Base-by-base conservation (phyloP, 2,888 invertebrate genomes). In the Zaprionus obscuricornis region DNA sequence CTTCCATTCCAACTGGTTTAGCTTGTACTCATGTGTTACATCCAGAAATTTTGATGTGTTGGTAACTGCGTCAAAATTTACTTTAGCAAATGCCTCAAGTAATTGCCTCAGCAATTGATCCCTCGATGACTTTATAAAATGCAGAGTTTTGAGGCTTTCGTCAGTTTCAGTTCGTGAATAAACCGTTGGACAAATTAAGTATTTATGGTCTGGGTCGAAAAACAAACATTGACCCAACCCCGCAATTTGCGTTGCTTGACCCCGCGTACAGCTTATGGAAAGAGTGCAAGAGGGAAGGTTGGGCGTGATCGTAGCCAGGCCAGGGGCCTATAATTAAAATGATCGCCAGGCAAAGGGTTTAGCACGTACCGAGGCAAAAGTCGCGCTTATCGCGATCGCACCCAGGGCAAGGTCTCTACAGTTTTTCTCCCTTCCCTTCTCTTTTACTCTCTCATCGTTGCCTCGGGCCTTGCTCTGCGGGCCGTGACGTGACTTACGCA, bases 401-500 rank as follows among this genome's bases (percentile, higher is more conserved):
- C 88, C 87, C 83, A 85, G 86, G 87, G 87, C 87, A 88, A 87
- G 88, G 88, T 88, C 85, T 79, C 34, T 8, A 11, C n/a, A 8
- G 4, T 22, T 33, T 2, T 16, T 22, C 6, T 34, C 5, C 18
- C 26, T 46, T 52, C 36, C 42, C 1, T 11, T n/a, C 7, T 14
- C 37, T 33, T 31, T 34, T 10, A 16, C 34, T 13, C 6, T 36
- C 24, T 33, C 20, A 47, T 56, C 26, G 45, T 34, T 37, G 42
- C 14, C 46, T 29, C 6, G 42, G 33, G 49, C 17, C 55, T 43
- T 42, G 27, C 24, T 27, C 36, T 51, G 37, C 14, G 46, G 64
- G 22, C 27, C 55, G 60, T 68, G 67, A 81, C 85, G 83, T 78
- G 79, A 83, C 85, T 79, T 81, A 83, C 81, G 74, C 81, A 85